phyloP scores from a whole-genome alignment of 2,113 vertebrate species.

The Tragelaphus imberbis region DNA sequence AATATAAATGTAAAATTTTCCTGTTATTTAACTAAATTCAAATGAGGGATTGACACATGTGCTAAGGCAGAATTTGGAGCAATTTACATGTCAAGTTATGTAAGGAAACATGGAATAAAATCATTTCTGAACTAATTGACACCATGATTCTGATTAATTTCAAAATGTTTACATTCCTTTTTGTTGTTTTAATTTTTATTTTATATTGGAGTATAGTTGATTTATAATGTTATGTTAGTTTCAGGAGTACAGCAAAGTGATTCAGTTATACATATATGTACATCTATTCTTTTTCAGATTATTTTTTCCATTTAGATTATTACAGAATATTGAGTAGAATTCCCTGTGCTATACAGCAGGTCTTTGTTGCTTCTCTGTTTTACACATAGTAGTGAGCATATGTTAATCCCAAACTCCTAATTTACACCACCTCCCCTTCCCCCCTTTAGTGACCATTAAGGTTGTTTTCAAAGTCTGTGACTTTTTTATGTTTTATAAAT shows the following conservation, averaged over 20 bases:
- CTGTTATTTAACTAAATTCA: slow-evolving; percentile 32
- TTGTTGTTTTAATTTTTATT: not conserved
- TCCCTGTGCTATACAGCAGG: not conserved
- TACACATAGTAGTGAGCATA: not conserved
- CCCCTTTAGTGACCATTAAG: not conserved
- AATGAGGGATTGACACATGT: slow-evolving; percentile 1
- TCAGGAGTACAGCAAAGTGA: not conserved
- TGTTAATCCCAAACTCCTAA: not conserved
- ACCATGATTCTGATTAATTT: not conserved
- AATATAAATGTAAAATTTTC: not conserved
- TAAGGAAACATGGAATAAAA: not conserved
- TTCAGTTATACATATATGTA: not conserved
- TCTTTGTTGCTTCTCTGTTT: not conserved
- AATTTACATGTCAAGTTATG: slow-evolving; percentile 12
- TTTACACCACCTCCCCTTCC: not conserved
- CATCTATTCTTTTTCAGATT: not conserved
- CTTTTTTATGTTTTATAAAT: not conserved
- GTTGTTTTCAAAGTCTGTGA: not conserved
- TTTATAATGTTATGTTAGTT: not conserved
- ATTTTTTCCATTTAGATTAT: not conserved
- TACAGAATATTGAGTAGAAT: not conserved
- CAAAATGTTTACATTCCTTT: not conserved
- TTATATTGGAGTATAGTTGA: not conserved
- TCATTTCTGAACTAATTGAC: not conserved
- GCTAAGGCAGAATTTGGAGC: slow-evolving; percentile 2